Evolutionary conservation across 2,888 invertebrate species (phyloP), one percentile per base, ranked within the genome.

Genomic region (Conistra vaccinii): DNA sequence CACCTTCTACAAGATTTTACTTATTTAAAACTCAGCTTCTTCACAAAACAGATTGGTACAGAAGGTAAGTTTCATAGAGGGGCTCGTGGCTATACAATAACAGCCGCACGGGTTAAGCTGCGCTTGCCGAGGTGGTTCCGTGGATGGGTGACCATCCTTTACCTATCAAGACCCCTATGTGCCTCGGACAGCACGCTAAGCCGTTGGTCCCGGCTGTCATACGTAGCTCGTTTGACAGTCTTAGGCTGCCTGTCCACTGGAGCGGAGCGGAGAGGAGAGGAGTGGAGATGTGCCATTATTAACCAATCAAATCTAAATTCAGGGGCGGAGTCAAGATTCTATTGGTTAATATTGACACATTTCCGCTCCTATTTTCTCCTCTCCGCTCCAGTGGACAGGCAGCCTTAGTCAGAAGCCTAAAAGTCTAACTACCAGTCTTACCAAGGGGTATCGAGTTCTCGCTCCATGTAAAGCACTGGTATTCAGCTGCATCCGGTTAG

Each of bases 11-110:
- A n/a, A 72, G 61, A 74, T 51, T 60, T 76, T 53, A 69, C n/a
- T 76, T 69, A 70, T 71, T 60, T 65, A 60, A 63, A 76, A 73
- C 35, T 60, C 20, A 48, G 72, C 29, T 58, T 35, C 29, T 32
- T 39, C 32, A 78, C 12, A 23, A 7, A 48, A 29, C 1, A 29
- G n/a, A 14, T 9, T 14, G 10, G 14, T 10, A 29, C 45, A 78
- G 67, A 77, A 75, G 45, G 14, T 57, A 2, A 0, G 6, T 12
- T 63, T 0, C 12, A 45, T 45, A 55, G 12, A 53, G 53, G 5
- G 39, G 62, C 62, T 20, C 20, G 20, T 62, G 39, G 26, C n/a
- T 61, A n/a, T n/a, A 35, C 17, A n/a, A 20, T 20, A 10, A 42
- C 0, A 26, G 17, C 17, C 10, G 10, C 9, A 10, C 1, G 3